Evolutionary conservation across 2,113 vertebrate species (phyloP).

Genomic region (Phalacrocorax brasilianus): DNA sequence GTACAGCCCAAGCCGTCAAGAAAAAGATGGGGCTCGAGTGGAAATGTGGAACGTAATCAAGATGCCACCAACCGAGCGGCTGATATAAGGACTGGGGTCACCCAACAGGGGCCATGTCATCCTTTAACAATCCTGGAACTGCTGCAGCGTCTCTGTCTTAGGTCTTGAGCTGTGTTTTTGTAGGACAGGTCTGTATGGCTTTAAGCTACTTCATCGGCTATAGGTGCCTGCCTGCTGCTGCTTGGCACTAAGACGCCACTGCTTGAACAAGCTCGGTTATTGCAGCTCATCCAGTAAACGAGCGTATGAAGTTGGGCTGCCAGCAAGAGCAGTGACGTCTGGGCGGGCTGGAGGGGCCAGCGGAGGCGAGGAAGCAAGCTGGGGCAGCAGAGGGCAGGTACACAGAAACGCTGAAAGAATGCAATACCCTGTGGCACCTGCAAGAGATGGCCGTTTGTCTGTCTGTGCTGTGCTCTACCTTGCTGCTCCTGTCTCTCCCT

Average conservation of each 20-base stretch:
- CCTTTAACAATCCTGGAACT: neutral
- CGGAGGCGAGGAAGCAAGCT: neutral
- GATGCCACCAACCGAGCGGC: conserved; percentile 68
- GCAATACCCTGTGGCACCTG: neutral
- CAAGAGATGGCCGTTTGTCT: accelerated
- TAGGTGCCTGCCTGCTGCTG: neutral
- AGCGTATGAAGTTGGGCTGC: accelerated
- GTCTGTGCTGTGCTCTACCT: accelerated
- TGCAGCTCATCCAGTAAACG: neutral
- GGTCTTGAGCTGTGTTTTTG: neutral
- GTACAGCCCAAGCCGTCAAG: conserved; percentile 70
- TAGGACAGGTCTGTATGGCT: neutral
- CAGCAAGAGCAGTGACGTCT: neutral
- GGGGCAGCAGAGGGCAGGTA: neutral
- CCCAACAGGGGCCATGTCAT: accelerated
- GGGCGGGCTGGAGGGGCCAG: neutral
- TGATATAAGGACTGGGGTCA: conserved; percentile 32
- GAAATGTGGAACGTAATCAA: conserved; percentile 74
- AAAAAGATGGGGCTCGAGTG: conserved; percentile 69
- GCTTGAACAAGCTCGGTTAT: neutral
- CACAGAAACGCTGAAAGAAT: accelerated
- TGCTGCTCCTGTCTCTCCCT: accelerated
- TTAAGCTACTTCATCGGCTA: neutral
- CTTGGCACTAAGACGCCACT: neutral
- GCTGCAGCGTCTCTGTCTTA: neutral